phyloP scores from a whole-genome alignment of 2,888 invertebrate genomes.

The Ochropleura plecta region DNA sequence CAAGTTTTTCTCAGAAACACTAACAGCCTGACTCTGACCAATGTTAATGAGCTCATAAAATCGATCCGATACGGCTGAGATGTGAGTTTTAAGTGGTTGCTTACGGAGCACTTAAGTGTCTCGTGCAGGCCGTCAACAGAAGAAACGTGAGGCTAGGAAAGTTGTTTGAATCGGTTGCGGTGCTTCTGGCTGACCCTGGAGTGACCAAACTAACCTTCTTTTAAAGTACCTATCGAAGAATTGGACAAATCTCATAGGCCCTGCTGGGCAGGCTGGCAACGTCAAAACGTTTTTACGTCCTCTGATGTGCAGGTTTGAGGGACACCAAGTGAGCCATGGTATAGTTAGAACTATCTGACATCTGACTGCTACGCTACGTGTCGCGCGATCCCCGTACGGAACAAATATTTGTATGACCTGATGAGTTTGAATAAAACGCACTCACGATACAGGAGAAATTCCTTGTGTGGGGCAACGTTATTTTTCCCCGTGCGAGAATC shows the following conservation, averaged over 20 bases:
- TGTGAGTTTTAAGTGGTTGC: slow-evolving; percentile 21
- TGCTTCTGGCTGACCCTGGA: not conserved
- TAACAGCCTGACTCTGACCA: slow-evolving; percentile 29
- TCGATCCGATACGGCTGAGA: slow-evolving; percentile 30
- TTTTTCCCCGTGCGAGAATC: too few relatives aligned
- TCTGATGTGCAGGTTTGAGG: not conserved
- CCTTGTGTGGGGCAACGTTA: too few relatives aligned
- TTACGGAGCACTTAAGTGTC: slow-evolving; percentile 28
- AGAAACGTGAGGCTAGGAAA: not conserved
- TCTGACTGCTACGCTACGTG: too few relatives aligned
- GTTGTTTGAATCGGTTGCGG: not conserved
- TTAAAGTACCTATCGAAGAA: not conserved
- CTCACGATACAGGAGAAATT: too few relatives aligned
- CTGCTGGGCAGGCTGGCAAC: too few relatives aligned
- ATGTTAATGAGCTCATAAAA: slow-evolving; percentile 54
- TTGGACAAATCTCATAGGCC: too few relatives aligned
- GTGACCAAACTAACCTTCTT: not conserved
- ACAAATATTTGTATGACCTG: too few relatives aligned
- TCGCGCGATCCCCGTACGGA: too few relatives aligned
- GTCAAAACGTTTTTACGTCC: not conserved
- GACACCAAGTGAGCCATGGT: not conserved
- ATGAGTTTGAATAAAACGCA: too few relatives aligned
- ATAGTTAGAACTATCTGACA: not conserved
- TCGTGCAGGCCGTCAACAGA: not conserved
- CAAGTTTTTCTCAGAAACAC: slow-evolving; percentile 32